These are phyloP conservation scores for Anodontia alba DNA, from an alignment of 2,888 invertebrate species.

Conservation along the genomic window DNA sequence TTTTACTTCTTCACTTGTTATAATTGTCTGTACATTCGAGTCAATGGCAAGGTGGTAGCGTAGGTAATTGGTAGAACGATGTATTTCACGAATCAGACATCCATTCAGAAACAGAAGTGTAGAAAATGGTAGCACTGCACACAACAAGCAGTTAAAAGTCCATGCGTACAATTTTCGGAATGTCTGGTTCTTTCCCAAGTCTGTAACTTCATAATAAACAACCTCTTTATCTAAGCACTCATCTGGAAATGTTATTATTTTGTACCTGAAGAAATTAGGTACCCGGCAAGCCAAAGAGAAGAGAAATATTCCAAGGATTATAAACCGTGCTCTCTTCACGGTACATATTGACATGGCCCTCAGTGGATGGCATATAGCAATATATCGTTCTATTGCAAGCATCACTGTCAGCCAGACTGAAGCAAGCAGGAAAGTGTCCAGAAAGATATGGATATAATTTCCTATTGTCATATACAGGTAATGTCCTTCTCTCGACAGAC, in stretches of 20 bases:
- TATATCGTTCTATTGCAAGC: constrained; percentile 82
- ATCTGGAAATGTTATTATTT: constrained; percentile 48
- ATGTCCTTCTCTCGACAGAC: constrained; percentile 36
- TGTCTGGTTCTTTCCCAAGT: constrained; percentile 56
- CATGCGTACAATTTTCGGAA: constrained; percentile 69
- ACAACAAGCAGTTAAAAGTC: constrained; percentile 71
- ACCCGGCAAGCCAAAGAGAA: constrained; percentile 69
- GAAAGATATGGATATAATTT: constrained; percentile 68
- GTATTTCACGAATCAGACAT: constrained; percentile 81
- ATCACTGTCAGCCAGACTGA: constrained; percentile 83
- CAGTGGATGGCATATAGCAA: constrained; percentile 83
- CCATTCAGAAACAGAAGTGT: constrained; percentile 78
- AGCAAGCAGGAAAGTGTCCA: constrained; percentile 70
- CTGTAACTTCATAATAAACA: constrained; percentile 52
- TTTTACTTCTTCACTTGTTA: constrained; percentile 80
- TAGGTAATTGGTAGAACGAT: constrained; percentile 80
- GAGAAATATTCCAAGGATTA: constrained; percentile 73
- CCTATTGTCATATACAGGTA: constrained; percentile 64
- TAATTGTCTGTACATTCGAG: constrained; percentile 70
- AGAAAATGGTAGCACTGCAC: constrained; percentile 79
- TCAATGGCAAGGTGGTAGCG: constrained; percentile 73
- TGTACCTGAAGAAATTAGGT: constrained; percentile 77
- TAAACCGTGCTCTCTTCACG: constrained; percentile 74
- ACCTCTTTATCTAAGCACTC: constrained; percentile 40
- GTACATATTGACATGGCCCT: constrained; percentile 78